Evolutionary conservation across 2,888 invertebrate genomes (phyloP), one percentile per base, ranked within the genome.

Genomic region (Cantharis lateralis): DNA sequence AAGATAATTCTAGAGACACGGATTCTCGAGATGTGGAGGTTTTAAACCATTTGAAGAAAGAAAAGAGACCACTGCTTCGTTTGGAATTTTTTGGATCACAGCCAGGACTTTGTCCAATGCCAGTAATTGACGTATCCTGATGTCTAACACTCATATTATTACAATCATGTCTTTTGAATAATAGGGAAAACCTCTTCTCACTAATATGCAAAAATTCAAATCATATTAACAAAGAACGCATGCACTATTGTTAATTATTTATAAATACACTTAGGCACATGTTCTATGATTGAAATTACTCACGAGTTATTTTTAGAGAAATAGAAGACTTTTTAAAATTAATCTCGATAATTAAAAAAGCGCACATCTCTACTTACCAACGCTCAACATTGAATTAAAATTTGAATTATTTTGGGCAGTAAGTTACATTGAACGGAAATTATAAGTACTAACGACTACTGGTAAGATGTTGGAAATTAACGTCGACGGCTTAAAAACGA

Each of bases 11-110:
- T 69, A 83, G 82, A 78, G 84, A 82, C 72, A 87, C 85, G 78
- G 88, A 87, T 82, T 88, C 88, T 63, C 86, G 84, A 62, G 87
- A 87, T 70, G 84, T 80, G 26, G 89, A 85, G 70, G 92, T 92
- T 80, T 92, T 93, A 85, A 95, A 92, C 95, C 95, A 95, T 88
- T 92, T 92, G 85, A 94, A 91, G 85, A 95, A 89, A 74, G 94
- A 92, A 84, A 92, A 91, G 80, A 90, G 86, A 74, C 89, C 90
- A 85, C 88, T 90, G 84, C 88, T 88, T 78, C 88, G 85, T 82
- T 88, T 88, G 75, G 85, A 80, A 63, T 84, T 74, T 86, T 84
- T 87, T 88, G 88, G 87, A 86, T 87, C 86, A 80, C 83, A 83
- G 87, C 87, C 87, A 87, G 85, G 82, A 85, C 86, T 87, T 87